Evolutionary conservation across 2,797 vertebrate species (phyloP).

Genomic region (Chiloscyllium punctatum): DNA sequence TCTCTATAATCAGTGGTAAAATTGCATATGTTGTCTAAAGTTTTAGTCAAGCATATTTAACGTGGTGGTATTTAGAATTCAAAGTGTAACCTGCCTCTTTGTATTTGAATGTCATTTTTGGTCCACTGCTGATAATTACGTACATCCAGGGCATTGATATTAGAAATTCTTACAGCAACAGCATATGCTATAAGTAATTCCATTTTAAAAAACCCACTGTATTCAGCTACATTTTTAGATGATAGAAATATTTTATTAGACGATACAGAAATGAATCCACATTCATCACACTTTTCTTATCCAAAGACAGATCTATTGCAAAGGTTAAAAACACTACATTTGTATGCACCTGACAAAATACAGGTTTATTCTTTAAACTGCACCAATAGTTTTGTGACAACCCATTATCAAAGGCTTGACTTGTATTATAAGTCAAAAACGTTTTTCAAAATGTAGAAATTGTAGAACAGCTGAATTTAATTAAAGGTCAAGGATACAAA

Average conservation of each 20-base stretch:
- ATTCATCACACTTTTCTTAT: not conserved
- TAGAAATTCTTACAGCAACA: not conserved
- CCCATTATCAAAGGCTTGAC: slow-evolving; percentile 22
- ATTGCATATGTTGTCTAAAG: not conserved
- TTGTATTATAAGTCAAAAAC: not conserved
- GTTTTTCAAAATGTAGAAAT: not conserved
- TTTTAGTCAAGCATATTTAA: not conserved
- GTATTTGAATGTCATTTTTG: not conserved
- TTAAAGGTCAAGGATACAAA: slow-evolving; percentile 24
- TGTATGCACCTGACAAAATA: slow-evolving; percentile 2
- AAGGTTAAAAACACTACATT: slow-evolving; percentile 29
- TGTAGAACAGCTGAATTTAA: slow-evolving; percentile 30
- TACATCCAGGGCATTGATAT: not conserved
- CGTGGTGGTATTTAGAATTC: not conserved
- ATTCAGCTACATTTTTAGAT: not conserved
- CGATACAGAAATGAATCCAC: slow-evolving; percentile 35
- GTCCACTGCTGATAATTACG: not conserved
- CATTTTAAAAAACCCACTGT: not conserved
- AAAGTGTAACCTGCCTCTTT: not conserved
- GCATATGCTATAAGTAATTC: not conserved
- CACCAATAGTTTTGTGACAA: not conserved
- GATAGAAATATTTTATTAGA: not conserved
- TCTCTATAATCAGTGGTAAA: not conserved
- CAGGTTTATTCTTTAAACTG: not conserved
- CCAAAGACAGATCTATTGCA: not conserved